phyloP scores from a whole-genome alignment of 2,797 vertebrate species.

The Masticophis lateralis region DNA sequence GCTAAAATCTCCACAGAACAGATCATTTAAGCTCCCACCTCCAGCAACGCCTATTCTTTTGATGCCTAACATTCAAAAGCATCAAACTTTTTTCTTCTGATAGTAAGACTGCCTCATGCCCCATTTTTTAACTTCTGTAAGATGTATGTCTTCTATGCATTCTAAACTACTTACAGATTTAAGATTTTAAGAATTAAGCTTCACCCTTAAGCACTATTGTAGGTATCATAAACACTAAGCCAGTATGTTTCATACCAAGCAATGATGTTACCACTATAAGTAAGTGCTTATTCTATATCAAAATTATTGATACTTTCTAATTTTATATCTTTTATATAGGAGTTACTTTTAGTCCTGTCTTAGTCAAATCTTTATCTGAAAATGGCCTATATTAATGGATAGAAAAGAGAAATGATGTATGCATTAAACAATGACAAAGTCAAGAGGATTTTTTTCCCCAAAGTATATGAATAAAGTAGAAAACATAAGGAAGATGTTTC shows the following conservation, averaged over 20 bases:
- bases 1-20: not conserved
- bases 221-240: not conserved
- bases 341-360: not conserved
- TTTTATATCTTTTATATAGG: not conserved
- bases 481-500: not conserved
- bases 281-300: not conserved
- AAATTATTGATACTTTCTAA: not conserved
- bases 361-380: not conserved
- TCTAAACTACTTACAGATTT: not conserved
- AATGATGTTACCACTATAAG: not conserved
- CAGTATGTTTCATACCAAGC: not conserved
- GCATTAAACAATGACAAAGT: not conserved
- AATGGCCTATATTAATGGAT: not conserved
- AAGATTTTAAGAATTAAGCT: not conserved
- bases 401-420: not conserved
- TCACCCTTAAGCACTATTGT: not conserved
- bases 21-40: not conserved
- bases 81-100: not conserved
- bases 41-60: not conserved
- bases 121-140: not conserved
- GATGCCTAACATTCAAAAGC: not conserved
- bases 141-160: not conserved
- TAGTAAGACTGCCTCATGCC: not conserved
- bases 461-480: not conserved
- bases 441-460: not conserved